Conservation (phyloP, 2,113 vertebrate species). For the Stegostoma tigrinum region DNA sequence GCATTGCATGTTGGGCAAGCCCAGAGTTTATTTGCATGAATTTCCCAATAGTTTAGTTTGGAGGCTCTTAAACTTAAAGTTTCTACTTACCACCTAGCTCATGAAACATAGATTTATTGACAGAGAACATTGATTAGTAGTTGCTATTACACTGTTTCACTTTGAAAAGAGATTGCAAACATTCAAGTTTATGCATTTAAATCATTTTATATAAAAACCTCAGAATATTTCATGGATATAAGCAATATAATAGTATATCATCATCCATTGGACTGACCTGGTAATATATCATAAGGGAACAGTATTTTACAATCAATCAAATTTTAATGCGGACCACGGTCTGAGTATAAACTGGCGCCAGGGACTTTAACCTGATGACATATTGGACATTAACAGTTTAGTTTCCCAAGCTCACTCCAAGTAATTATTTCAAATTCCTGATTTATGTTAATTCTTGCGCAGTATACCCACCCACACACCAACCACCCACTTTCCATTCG, state of each 20-base stretch:
- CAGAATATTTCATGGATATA: background rate
- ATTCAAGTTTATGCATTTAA: background rate
- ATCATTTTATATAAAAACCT: background rate
- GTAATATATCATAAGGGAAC: background rate
- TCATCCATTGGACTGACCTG: background rate
- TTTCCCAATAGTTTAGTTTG: background rate
- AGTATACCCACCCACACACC: background rate
- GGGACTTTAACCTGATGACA: background rate
- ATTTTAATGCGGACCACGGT: background rate
- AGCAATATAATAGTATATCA: background rate
- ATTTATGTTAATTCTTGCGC: constrained; percentile 13
- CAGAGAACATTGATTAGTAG: background rate
- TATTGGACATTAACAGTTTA: background rate
- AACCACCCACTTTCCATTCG: background rate
- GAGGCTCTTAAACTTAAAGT: background rate
- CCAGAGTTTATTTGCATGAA: background rate
- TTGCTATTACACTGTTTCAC: background rate
- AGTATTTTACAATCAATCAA: background rate
- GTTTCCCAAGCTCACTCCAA: background rate
- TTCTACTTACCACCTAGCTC: background rate
- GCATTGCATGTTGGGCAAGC: background rate
- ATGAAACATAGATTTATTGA: background rate
- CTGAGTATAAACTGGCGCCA: background rate
- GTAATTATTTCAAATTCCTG: background rate
- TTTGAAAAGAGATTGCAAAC: background rate